Evolutionary conservation across 2,113 vertebrate species (phyloP), one percentile per base, ranked within the genome.

Genomic region (Neofelis nebulosa): DNA sequence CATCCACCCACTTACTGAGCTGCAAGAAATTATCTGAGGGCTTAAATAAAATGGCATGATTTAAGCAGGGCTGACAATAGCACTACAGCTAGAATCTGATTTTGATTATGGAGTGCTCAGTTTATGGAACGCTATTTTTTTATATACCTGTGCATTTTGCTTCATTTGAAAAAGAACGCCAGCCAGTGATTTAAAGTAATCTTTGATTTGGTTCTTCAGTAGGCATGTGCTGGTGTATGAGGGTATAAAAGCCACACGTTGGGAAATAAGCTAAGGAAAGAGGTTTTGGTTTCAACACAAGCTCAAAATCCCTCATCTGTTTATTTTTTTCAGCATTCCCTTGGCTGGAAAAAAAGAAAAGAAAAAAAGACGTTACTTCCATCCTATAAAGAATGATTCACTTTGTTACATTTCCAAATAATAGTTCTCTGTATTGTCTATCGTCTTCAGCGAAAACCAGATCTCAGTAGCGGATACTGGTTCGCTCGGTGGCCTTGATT

Each of bases 221-320:
- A 96, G 81, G 90, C 13, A 52, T 86, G 76, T 84, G 93, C 96
- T 92, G 91, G 45, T 61, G 79, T 61, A 38, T 55, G 52, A 82
- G 80, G 27, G 73, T 38, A 29, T 84, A 92, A 94, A 87, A 95
- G 71, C 33, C 89, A 85, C 48, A 89, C 94, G 94, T 65, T 95
- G 66, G 97, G 96, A 98, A 98, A 97, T 19, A 55, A 98, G 87
- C 71, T 84, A 97, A 96, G 97, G 83, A 96, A 98, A 96, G 41
- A 76, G 89, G 92, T 95, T 98, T 98, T 90, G 65, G 89, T 96
- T 97, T 88, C 57, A 94, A 87, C 86, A 57, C 27, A 84, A 78
- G 95, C 41, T 96, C 95, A 98, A 97, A 98, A 98, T 98, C 95
- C 90, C 87, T 95, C 83, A 96, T 96, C 92, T 97, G 81, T 97